phyloP scores from a whole-genome alignment of 2,113 vertebrate species.

The Rana temporaria region DNA sequence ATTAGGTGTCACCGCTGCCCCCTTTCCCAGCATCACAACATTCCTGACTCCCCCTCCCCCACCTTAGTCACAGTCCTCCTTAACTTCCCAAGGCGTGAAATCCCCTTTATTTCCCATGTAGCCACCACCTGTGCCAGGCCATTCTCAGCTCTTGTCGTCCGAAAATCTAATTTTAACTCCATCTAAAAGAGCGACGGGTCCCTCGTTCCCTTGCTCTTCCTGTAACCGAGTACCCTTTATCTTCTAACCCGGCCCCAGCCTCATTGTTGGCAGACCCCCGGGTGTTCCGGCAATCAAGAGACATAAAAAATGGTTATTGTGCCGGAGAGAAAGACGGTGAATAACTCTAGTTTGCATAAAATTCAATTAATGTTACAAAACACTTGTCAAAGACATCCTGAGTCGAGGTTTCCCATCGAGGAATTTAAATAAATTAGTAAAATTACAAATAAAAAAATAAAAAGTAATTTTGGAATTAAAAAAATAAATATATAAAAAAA shows the following conservation, averaged over 20 bases:
- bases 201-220: slow-evolving; percentile 1
- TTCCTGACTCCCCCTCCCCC: slow-evolving; percentile 33
- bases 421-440: slow-evolving; percentile 21
- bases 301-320: slow-evolving; percentile 21
- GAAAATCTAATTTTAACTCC: slow-evolving; percentile 45
- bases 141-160: slow-evolving; percentile 27
- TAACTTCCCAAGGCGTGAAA: slow-evolving; percentile 52
- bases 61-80: slow-evolving; percentile 28
- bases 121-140: slow-evolving; percentile 48
- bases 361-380: slow-evolving; percentile 43
- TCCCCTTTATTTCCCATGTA: slow-evolving; percentile 30
- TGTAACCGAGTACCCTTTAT: not conserved
- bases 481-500: not conserved
- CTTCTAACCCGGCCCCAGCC: slow-evolving; percentile 10
- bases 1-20: not conserved
- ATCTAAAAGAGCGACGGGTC: slow-evolving; percentile 18
- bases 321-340: not conserved
- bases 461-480: not conserved
- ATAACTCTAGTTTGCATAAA: slow-evolving; percentile 24
- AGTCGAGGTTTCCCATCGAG: slow-evolving; percentile 1
- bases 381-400: not conserved
- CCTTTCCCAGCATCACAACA: slow-evolving; percentile 21
- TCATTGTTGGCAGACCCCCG: slow-evolving; percentile 27
- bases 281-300: slow-evolving; percentile 26
- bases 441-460: not conserved